phyloP scores from a whole-genome alignment of 1,140 invertebrate species.

The Portunus trituberculatus region DNA sequence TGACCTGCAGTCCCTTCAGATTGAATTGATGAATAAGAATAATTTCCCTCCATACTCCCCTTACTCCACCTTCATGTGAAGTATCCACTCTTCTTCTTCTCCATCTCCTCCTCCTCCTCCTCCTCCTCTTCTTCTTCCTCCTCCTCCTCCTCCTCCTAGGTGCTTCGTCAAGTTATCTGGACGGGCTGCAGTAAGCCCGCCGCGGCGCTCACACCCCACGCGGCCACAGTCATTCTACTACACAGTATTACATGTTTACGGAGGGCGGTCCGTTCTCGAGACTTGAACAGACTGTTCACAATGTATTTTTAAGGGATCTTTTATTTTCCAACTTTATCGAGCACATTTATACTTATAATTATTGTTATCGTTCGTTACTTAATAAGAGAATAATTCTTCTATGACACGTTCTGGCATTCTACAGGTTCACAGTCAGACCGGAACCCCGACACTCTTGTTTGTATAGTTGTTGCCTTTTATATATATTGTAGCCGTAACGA shows the following conservation, averaged over 20 bases:
- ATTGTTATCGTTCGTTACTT: constrained; percentile 13
- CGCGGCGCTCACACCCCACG: not conserved
- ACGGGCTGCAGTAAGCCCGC: not conserved
- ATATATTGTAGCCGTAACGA: constrained; percentile 41
- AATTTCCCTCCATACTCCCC: not conserved
- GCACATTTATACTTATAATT: not conserved
- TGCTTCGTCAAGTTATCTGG: not conserved
- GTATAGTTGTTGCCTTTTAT: constrained; percentile 40
- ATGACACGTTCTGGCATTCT: not conserved
- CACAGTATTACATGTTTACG: not conserved
- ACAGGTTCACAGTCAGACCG: constrained; percentile 30
- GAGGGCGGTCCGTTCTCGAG: not conserved
- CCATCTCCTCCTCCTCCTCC: not conserved
- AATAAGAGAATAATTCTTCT: not conserved
- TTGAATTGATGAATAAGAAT: not conserved
- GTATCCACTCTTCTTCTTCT: too few species aligned
- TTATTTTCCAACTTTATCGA: not conserved
- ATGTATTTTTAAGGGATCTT: not conserved
- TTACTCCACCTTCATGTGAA: too few species aligned
- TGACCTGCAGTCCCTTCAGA: not conserved
- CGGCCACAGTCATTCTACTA: constrained; percentile 20
- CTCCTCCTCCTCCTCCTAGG: not conserved
- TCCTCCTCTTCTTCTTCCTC: not conserved
- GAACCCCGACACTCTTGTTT: not conserved
- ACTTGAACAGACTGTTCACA: not conserved